These are phyloP conservation scores for Passer montanus DNA, from an alignment of 2,113 vertebrate genomes.

Conservation along the genomic window DNA sequence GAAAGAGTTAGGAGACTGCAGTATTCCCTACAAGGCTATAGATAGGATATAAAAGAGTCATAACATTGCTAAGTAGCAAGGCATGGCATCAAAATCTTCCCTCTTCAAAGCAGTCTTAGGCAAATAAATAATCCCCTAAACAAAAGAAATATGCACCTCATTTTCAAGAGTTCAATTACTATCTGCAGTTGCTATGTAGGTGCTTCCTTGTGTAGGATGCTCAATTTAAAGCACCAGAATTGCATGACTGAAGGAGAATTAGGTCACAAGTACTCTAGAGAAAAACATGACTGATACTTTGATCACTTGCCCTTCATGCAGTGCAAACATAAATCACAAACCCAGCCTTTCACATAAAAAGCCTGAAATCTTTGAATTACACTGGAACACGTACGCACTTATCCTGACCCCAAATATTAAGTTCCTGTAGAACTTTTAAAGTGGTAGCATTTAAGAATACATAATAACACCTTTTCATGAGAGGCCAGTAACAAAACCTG, in stretches of 20 bases:
- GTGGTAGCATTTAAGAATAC: not conserved
- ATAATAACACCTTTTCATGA: not conserved
- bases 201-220: not conserved
- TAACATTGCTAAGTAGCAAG: not conserved
- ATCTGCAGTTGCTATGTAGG: not conserved
- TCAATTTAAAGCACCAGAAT: not conserved
- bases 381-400: not conserved
- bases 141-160: not conserved
- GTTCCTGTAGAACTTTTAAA: not conserved
- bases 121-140: not conserved
- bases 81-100: not conserved
- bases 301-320: not conserved
- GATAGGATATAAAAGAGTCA: not conserved
- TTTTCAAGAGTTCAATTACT: not conserved
- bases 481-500: not conserved
- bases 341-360: not conserved
- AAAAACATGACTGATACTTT: not conserved
- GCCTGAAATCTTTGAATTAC: not conserved
- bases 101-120: not conserved
- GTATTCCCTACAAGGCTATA: not conserved
- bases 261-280: not conserved
- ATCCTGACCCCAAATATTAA: not conserved
- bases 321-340: not conserved
- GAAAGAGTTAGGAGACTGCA: not conserved
- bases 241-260: not conserved